A percentile compares a stretch with the other conserved stretches of the same genome.
These are phyloP conservation scores for Scaptomyza flava DNA, from an alignment of 2,888 invertebrate genomes.

Conservation along the genomic window DNA sequence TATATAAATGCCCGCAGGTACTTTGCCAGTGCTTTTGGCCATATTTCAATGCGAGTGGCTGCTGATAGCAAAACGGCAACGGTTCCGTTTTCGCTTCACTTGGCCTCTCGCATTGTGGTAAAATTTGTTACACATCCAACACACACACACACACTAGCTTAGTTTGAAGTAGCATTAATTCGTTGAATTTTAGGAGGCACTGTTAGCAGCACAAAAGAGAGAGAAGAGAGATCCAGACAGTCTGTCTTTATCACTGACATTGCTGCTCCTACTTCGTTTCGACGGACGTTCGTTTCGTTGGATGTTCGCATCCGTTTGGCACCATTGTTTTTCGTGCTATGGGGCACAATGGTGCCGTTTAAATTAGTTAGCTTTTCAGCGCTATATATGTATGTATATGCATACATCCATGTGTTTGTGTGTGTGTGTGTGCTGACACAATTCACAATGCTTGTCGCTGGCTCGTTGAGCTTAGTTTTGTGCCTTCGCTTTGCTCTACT, in stretches of 20 bases:
- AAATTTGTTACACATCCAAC: slow-evolving; percentile 64
- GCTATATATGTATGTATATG: not conserved
- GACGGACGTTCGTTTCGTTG: slow-evolving; percentile 10
- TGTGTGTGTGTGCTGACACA: slow-evolving; percentile 59
- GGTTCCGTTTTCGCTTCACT: slow-evolving; percentile 25
- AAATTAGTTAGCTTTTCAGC: slow-evolving; percentile 74
- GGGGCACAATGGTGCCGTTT: slow-evolving; percentile 75
- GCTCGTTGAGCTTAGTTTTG: slow-evolving; percentile 14
- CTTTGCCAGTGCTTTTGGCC: slow-evolving; percentile 66
- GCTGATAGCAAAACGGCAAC: slow-evolving; percentile 72
- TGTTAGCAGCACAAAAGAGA: not conserved
- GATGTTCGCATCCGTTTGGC: slow-evolving; percentile 63
- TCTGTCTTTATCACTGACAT: slow-evolving; percentile 50
- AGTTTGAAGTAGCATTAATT: slow-evolving; percentile 73
- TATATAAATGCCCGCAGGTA: slow-evolving; percentile 78
- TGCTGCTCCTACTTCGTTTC: slow-evolving; percentile 11
- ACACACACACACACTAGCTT: slow-evolving; percentile 38
- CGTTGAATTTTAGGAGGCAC: slow-evolving; percentile 55
- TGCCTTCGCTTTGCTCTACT: not conserved
- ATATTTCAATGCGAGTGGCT: slow-evolving; percentile 74
- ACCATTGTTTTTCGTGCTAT: slow-evolving; percentile 71
- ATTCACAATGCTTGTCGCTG: slow-evolving; percentile 56
- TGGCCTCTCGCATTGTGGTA: slow-evolving; percentile 66
- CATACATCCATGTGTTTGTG: not conserved
- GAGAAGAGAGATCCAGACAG: slow-evolving; percentile 39